Evolutionary conservation across 2,797 vertebrate species (phyloP).

Genomic region (Onychomys leucogaster): DNA sequence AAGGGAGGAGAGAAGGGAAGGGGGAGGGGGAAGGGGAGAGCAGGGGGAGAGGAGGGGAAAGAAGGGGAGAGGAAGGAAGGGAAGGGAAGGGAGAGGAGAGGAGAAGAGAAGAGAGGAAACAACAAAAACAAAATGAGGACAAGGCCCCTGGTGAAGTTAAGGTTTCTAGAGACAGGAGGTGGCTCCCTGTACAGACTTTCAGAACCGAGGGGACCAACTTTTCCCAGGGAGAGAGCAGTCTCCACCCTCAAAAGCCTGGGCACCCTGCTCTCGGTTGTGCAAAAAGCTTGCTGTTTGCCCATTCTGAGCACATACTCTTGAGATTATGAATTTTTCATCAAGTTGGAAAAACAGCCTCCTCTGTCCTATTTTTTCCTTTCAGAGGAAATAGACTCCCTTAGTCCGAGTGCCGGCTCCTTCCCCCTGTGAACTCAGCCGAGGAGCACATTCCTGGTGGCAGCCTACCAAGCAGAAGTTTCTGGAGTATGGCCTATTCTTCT

Average conservation of each 20-base stretch:
- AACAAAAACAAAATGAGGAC: background rate
- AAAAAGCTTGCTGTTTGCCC: background rate
- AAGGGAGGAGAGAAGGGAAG: too few relatives aligned
- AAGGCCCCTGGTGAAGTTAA: background rate
- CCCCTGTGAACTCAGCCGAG: conserved; percentile 70
- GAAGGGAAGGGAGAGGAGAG: background rate
- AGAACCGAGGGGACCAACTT: too few relatives aligned
- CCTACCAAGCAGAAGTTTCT: conserved; percentile 22
- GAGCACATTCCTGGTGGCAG: conserved; percentile 53
- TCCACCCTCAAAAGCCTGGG: background rate
- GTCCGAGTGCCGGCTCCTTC: conserved; percentile 65
- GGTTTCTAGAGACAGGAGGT: background rate
- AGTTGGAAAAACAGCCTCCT: conserved; percentile 55
- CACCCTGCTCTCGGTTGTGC: background rate
- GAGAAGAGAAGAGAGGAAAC: background rate
- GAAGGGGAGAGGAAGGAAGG: background rate
- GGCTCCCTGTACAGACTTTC: rapidly evolving
- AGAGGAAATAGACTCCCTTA: conserved; percentile 71
- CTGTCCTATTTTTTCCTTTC: conserved; percentile 63
- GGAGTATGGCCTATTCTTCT: conserved; percentile 45
- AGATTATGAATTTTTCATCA: conserved; percentile 21
- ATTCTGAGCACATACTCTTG: background rate
- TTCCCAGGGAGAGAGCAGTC: background rate
- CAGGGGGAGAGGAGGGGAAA: too few relatives aligned
- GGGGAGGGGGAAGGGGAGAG: too few relatives aligned